These are phyloP conservation scores for Xiphias gladius DNA, from an alignment of 2,113 vertebrate species.

Conservation along the genomic window DNA sequence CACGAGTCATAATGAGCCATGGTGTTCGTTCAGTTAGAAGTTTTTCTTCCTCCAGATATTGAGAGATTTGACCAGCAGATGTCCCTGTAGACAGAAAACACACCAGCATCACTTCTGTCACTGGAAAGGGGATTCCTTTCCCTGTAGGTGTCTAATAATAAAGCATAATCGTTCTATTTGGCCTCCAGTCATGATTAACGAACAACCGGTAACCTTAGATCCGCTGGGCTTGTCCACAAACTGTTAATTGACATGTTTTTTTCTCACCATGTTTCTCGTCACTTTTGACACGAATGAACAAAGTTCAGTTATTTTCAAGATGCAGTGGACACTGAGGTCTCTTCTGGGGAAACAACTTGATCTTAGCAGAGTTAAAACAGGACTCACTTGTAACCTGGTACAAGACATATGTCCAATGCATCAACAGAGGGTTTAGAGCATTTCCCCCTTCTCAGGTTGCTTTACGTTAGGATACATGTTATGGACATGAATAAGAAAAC, in stretches of 20 bases:
- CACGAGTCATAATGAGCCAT: slow-evolving; percentile 73
- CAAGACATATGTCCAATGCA: background rate
- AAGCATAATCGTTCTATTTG: background rate
- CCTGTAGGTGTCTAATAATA: background rate
- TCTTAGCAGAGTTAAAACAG: slow-evolving; percentile 23
- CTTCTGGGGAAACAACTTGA: slow-evolving; percentile 4
- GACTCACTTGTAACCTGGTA: slow-evolving; percentile 18
- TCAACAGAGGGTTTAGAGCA: background rate
- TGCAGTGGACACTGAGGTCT: background rate
- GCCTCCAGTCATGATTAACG: background rate
- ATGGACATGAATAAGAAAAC: background rate
- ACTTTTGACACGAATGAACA: background rate
- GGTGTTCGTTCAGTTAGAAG: background rate
- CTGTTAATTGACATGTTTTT: background rate
- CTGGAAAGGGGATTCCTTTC: background rate
- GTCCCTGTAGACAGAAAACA: slow-evolving; percentile 37
- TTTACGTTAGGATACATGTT: background rate
- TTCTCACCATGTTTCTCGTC: background rate
- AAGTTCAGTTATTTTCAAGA: background rate
- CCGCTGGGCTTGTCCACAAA: background rate
- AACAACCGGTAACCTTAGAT: too few species aligned
- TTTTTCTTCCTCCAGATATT: slow-evolving; percentile 13
- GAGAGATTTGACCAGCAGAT: slow-evolving; percentile 11
- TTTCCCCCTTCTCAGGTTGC: slow-evolving; percentile 12
- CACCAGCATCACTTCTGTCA: slow-evolving; percentile 9